Evolutionary conservation across 2,113 vertebrate species (phyloP).

Genomic region (Epinephelus cyanopodus): DNA sequence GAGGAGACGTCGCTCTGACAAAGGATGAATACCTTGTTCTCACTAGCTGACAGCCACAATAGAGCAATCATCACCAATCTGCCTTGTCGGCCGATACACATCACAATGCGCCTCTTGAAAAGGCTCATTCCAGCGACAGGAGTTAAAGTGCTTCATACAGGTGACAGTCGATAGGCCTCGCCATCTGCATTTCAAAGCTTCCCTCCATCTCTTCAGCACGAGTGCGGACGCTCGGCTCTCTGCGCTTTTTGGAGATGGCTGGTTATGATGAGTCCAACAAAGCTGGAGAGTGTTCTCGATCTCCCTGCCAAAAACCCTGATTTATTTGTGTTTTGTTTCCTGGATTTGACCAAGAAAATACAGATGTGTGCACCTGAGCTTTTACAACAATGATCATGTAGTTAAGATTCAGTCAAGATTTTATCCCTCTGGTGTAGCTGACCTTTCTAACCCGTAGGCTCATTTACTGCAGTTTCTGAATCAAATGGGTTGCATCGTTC

Average conservation of each 20-base stretch:
- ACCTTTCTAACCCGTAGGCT: neutral
- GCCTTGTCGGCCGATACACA: conserved; percentile 76
- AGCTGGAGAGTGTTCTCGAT: neutral
- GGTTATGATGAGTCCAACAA: conserved; percentile 19
- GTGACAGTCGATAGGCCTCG: conserved; percentile 78
- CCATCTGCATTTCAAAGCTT: conserved; percentile 84
- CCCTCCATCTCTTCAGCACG: conserved; percentile 27
- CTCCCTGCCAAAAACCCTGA: neutral
- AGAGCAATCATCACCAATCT: conserved; percentile 81
- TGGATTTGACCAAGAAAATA: conserved; percentile 6
- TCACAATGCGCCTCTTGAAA: conserved; percentile 70
- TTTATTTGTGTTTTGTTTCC: neutral
- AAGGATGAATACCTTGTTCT: conserved; percentile 80
- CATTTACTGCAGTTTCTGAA: neutral
- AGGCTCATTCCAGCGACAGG: conserved; percentile 70
- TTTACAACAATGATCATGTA: neutral
- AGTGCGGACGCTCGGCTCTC: neutral
- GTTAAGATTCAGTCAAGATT: no score
- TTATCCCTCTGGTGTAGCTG: no score
- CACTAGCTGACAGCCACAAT: conserved; percentile 77
- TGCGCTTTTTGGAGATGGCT: conserved; percentile 2
- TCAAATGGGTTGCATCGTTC: neutral
- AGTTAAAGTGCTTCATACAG: conserved; percentile 79
- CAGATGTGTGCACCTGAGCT: neutral
- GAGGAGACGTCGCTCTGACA: conserved; percentile 63